Evolutionary conservation across 2,888 invertebrate genomes (phyloP), one percentile per base, ranked within the genome.

Genomic region (Frankliniella fusca): DNA sequence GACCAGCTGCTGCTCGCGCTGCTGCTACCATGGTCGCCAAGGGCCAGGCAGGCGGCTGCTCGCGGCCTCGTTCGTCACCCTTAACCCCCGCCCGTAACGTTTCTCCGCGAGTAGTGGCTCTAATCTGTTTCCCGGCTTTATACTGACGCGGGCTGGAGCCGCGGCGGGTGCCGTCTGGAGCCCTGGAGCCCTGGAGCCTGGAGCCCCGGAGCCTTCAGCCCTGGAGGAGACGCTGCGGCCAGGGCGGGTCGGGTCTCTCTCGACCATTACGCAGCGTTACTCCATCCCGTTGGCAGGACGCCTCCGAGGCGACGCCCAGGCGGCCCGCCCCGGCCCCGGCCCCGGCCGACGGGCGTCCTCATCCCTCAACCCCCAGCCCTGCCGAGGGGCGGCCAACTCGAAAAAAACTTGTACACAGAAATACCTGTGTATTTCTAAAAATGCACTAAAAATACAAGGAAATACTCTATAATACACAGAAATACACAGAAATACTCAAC

Each of bases 91-190:
- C 27, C 70, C 70, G 27, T 76, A 76, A 76, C 27, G 70, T 27
- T 76, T 76, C 70, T 1, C 70, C 9, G 70, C 70, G 70, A 76
- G 70, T 76, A 76, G 70, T 76, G 70, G 70, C 70, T 76, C 70
- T 76, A 76, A 76, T 76, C 70, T 76, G 70, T 76, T 76, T 76
- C 27, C 70, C 27, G 70, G 70, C 70, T 76, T 76, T 76, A 76
- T 23, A 27, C 27, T 27, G n/a, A n/a, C 70, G 18, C 15, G 20
- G 54, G 18, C 54, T 15, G 15, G 54, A 38, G 54, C 54, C 54
- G 15, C n/a, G 54, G 15, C 54, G 11, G 54, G 54, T 8, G 15
- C 50, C 50, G 50, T 7, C 65, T 23, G 23, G 23, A n/a, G 65
- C 65, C 65, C 65, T n/a, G 65, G 54, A 54, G 65, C 65, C n/a